Percentiles rank a stretch among this genome's conserved stretches.
Conservation (phyloP, 1,140 invertebrate species). For the Dendrolimus punctatus region DNA sequence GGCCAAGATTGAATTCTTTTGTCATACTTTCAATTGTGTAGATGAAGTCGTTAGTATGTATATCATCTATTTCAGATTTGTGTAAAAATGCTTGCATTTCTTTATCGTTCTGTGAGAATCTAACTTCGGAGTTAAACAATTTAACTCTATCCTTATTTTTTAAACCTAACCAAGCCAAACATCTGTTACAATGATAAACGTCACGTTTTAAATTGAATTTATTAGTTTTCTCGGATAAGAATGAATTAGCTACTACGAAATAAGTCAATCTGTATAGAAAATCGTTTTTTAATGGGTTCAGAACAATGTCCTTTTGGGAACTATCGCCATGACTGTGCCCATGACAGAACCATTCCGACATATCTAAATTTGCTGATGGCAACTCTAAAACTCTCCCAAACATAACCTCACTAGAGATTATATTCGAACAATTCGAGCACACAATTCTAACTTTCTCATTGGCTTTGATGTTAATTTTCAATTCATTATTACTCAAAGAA, state of each 20-base stretch:
- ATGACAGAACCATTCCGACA: constrained; percentile 74
- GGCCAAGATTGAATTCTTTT: constrained; percentile 58
- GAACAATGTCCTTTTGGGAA: constrained; percentile 22
- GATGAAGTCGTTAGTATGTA: constrained; percentile 63
- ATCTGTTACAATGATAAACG: constrained; percentile 69
- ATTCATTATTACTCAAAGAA: constrained; percentile 28
- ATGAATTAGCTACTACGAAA: constrained; percentile 56
- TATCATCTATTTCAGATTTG: constrained; percentile 25
- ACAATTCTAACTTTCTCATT: constrained; percentile 46
- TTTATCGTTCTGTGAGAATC: constrained; percentile 34
- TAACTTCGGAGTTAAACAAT: constrained; percentile 64
- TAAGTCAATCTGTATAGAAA: constrained; percentile 69
- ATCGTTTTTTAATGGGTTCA: constrained; percentile 63
- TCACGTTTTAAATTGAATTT: constrained; percentile 58
- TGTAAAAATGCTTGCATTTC: constrained; percentile 36
- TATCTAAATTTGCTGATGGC: constrained; percentile 69
- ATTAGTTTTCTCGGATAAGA: constrained; percentile 50
- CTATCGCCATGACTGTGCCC: constrained; percentile 30
- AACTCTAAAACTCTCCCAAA: constrained; percentile 72
- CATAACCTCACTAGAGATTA: constrained; percentile 45
- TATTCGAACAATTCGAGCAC: constrained; percentile 70
- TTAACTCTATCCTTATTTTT: constrained; percentile 55
- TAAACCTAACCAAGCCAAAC: constrained; percentile 69
- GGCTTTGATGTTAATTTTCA: constrained; percentile 50
- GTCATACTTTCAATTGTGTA: constrained; percentile 63